Base-by-base conservation (phyloP, 1,140 invertebrate genomes). In the Atopsyche davidsoni region DNA sequence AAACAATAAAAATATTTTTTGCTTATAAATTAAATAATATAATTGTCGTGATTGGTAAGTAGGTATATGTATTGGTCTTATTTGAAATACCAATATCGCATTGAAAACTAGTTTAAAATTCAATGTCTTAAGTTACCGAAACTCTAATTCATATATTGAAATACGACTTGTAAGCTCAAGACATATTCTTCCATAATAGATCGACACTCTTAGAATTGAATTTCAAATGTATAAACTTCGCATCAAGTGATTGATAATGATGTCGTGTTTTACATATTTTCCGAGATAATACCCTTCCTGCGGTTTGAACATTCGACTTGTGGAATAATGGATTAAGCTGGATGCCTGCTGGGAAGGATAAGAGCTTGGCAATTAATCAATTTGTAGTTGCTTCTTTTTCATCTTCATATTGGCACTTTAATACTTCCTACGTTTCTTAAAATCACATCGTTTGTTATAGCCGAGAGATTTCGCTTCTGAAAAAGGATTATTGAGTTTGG, bases 231-330 rank as follows among this genome's bases (percentile, higher is more conserved):
- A 13, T 13, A 24, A 43, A 51, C 18, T 44, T 51, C 44, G 25
- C 28, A 36, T 4, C 17, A 25, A 44, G 41, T 44, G 48, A 51
- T 51, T 51, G 48, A 51, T 51, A 51, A 51, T 51, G 48, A 51
- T 51, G 48, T 44, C 41, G 41, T 41, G 41, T 51, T 51, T 44
- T 51, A 17, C 39, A 43, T 41, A 43, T 28, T 44, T 32, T 36
- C 14, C 24, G 19, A 40, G 36, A 25, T 40, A 13, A 11, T 16
- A 28, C 21, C 11, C 10, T 18, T 9, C 45, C 13, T 11, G 40
- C n/a, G 4, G 22, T 14, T 10, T n/a, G 19, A 7, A 38, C 6
- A 19, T 41, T 41, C 4, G 23, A 13, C 13, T 21, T 16, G 7
- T 10, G 2, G 14, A 40, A 18, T 51, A 51, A 51, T 51, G 49